Evolutionary conservation across 2,113 vertebrate genomes (phyloP).

Genomic region (Seriola dumerili): DNA sequence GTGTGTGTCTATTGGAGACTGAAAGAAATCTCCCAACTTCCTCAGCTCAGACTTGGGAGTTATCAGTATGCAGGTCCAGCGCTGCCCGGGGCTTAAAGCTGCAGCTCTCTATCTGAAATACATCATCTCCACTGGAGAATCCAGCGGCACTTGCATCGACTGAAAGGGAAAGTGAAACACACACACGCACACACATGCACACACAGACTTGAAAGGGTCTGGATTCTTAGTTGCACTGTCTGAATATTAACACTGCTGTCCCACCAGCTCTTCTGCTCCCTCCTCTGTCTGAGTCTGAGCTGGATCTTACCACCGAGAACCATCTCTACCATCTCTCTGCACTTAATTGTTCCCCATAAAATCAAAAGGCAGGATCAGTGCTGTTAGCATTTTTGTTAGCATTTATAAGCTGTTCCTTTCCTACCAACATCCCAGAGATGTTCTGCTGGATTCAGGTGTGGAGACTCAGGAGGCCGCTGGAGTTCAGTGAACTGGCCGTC

Average conservation of each 20-base stretch:
- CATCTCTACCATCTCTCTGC: too few species aligned
- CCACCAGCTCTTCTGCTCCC: not conserved
- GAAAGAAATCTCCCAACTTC: constrained; percentile 1
- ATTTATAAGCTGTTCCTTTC: too few species aligned
- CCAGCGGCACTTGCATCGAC: not conserved
- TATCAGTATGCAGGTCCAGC: constrained; percentile 31
- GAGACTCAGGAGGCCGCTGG: too few species aligned
- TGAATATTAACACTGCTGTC: constrained; percentile 66
- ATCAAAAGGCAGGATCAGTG: too few species aligned
- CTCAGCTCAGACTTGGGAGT: not conserved
- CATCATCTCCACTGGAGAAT: constrained; percentile 14
- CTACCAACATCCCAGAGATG: too few species aligned
- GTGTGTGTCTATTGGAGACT: not conserved
- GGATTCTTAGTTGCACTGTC: constrained; percentile 22
- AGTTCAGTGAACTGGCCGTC: too few species aligned
- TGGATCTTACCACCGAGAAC: too few species aligned
- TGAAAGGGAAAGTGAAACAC: constrained; percentile 6
- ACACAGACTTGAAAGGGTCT: constrained; percentile 4
- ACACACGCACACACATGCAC: not conserved
- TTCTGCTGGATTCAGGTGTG: too few species aligned
- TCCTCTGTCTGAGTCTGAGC: not conserved
- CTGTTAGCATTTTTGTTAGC: too few species aligned
- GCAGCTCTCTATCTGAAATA: constrained; percentile 9
- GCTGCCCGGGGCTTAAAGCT: not conserved
- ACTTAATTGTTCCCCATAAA: too few species aligned